Conservation (phyloP, 1,140 invertebrate genomes). For the Drosophila funebris region DNA sequence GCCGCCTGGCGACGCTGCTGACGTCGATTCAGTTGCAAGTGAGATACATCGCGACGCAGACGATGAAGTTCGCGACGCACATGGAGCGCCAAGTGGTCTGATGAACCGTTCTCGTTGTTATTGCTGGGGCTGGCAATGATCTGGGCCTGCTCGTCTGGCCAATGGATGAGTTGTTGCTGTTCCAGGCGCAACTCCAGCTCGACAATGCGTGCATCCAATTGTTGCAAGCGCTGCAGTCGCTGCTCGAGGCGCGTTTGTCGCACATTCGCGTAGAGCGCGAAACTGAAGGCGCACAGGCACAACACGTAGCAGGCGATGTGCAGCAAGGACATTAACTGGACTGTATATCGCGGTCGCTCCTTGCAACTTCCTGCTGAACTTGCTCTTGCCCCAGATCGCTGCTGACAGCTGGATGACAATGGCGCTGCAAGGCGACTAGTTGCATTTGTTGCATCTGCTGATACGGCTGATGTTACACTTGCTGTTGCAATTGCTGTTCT, state of each 20-base stretch:
- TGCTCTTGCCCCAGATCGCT: constrained; percentile 33
- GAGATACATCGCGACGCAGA: constrained; percentile 79
- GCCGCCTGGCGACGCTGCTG: constrained; percentile 77
- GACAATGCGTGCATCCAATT: constrained; percentile 78
- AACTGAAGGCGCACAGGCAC: constrained; percentile 77
- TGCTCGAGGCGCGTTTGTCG: constrained; percentile 76
- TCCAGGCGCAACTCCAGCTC: constrained; percentile 72
- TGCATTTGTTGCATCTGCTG: constrained; percentile 13
- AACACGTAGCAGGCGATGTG: constrained; percentile 78
- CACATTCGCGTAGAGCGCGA: constrained; percentile 74
- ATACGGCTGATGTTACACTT: not conserved
- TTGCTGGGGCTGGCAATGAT: constrained; percentile 35
- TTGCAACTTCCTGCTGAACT: constrained; percentile 35
- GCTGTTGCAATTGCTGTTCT: constrained; percentile 20
- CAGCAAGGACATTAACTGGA: constrained; percentile 68
- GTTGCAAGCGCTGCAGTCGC: constrained; percentile 67
- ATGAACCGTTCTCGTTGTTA: constrained; percentile 33
- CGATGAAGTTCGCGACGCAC: constrained; percentile 78
- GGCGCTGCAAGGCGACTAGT: constrained; percentile 66
- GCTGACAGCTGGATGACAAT: constrained; percentile 38
- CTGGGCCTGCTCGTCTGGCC: constrained; percentile 56
- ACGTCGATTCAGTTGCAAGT: constrained; percentile 73
- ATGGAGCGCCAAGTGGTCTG: constrained; percentile 43
- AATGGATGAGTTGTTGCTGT: constrained; percentile 67
- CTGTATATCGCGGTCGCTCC: constrained; percentile 52